Percentiles rank a stretch among this genome's conserved stretches.
These are phyloP conservation scores for Melanotaenia duboulayi DNA, from an alignment of 2,113 vertebrate species.

Conservation along the genomic window DNA sequence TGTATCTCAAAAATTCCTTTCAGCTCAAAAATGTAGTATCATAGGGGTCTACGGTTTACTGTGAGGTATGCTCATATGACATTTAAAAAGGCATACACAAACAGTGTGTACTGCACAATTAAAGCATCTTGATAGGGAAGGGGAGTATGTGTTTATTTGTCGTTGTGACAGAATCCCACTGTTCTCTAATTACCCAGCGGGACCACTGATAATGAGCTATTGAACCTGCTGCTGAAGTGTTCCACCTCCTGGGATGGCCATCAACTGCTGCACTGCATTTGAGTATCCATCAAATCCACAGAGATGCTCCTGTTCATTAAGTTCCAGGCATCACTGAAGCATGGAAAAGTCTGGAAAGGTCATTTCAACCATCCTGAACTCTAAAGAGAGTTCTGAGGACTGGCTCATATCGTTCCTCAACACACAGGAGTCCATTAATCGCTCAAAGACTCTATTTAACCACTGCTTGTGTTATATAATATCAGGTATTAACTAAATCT, in stretches of 20 bases:
- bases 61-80: neutral
- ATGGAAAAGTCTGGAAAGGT: conserved; percentile 76
- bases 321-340: conserved; percentile 55
- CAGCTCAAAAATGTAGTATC: neutral
- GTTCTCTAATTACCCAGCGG: conserved; percentile 81
- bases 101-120: neutral
- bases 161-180: conserved; percentile 72
- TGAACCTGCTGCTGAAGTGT: conserved; percentile 73
- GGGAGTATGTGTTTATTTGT: conserved; percentile 73
- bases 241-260: conserved; percentile 72
- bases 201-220: conserved; percentile 84
- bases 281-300: conserved; percentile 69
- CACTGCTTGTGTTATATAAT: neutral
- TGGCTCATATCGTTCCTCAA: conserved; percentile 28
- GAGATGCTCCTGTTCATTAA: conserved; percentile 72
- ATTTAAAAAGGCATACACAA: neutral
- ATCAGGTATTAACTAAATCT: neutral
- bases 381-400: conserved; percentile 31
- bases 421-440: conserved; percentile 24
- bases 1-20: neutral
- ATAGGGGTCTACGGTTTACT: no score
- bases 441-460: neutral
- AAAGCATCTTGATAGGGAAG: conserved; percentile 40
- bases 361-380: conserved; percentile 50
- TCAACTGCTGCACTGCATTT: conserved; percentile 63